Evolutionary conservation across 2,888 invertebrate species (phyloP).

Genomic region (Hipparchia sbordonii): DNA sequence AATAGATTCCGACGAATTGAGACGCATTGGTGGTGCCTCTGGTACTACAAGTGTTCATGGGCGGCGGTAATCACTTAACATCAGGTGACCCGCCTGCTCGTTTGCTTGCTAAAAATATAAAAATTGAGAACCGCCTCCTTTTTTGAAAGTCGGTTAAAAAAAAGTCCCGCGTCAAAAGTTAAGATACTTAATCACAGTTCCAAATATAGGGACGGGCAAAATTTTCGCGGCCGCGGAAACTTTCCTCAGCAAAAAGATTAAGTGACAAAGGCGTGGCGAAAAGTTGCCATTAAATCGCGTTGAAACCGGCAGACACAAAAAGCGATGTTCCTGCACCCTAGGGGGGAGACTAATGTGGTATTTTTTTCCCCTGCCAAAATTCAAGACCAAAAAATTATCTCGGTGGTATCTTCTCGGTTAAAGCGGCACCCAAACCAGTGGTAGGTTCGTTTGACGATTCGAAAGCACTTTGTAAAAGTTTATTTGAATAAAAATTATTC

Average conservation of each 20-base stretch:
- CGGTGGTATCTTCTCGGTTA: too few relatives aligned
- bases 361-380: neutral
- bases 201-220: slow-evolving; percentile 24
- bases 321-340: neutral
- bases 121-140: too few relatives aligned
- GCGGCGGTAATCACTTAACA: too few relatives aligned
- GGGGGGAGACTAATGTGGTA: neutral
- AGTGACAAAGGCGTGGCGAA: slow-evolving; percentile 41
- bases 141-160: neutral
- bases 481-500: too few relatives aligned
- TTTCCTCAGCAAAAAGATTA: slow-evolving; percentile 40
- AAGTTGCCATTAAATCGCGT: slow-evolving; percentile 39
- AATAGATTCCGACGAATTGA: too few relatives aligned
- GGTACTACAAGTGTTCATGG: too few relatives aligned
- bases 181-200: neutral
- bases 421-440: too few relatives aligned
- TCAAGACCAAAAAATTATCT: neutral
- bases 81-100: too few relatives aligned
- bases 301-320: slow-evolving; percentile 32
- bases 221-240: slow-evolving; percentile 36
- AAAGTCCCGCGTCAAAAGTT: neutral
- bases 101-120: too few relatives aligned
- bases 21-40: too few relatives aligned
- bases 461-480: too few relatives aligned
- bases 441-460: too few relatives aligned